A percentile compares a stretch with the other conserved stretches of the same genome.
Evolutionary conservation across 2,888 invertebrate genomes (phyloP).

Genomic region (Galerucella pusilla): DNA sequence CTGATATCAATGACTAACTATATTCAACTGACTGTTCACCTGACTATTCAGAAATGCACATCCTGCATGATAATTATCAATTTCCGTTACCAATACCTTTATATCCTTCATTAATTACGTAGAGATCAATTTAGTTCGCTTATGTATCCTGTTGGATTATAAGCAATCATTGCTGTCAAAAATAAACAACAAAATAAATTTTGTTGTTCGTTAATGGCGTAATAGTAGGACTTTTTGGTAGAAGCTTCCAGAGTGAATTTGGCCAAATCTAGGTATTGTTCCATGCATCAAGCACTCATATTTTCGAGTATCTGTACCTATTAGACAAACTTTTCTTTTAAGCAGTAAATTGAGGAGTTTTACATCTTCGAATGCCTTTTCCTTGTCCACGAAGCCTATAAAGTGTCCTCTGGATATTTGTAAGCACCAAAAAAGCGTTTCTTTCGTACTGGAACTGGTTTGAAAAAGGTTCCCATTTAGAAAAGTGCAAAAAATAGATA

Average conservation of each 20-base stretch:
- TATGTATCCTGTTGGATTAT: not conserved
- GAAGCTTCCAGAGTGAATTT: not conserved
- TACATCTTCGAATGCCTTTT: no score
- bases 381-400: no score
- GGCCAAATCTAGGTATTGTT: no score
- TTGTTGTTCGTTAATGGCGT: not conserved
- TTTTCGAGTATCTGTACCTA: no score
- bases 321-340: no score
- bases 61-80: slow-evolving; percentile 5
- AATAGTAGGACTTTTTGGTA: not conserved
- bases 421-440: no score
- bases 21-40: not conserved
- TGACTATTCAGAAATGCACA: slow-evolving; percentile 2
- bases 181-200: not conserved
- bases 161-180: not conserved
- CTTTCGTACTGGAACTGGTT: no score
- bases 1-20: not conserved
- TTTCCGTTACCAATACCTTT: not conserved
- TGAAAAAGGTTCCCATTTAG: no score
- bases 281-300: no score
- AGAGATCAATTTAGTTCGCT: not conserved
- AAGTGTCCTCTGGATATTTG: no score
- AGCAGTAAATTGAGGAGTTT: no score
- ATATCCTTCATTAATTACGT: not conserved
- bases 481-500: no score